Evolutionary conservation across 2,113 vertebrate species (phyloP), one percentile per base, ranked within the genome.

Genomic region (Eptesicus fuscus): DNA sequence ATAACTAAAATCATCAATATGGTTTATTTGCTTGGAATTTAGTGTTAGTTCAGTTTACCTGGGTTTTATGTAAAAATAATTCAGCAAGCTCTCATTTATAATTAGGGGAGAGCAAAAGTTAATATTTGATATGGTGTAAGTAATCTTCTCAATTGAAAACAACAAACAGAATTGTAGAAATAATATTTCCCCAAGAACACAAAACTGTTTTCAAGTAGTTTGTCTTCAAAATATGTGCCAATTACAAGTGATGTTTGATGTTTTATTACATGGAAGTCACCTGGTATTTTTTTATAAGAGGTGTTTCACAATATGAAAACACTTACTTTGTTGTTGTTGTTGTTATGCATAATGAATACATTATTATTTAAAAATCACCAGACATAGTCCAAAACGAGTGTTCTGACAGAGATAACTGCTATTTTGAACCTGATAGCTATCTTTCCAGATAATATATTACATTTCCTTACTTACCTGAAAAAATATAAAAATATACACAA

Each of bases 111-210:
- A 89, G 8, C 7, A 70, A 74, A 83, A 1, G 56, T 67, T 74
- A 87, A 65, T 94, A 59, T 94, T 82, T 92, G 25, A 71, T 85
- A 49, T 16, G 8, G 17, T 80, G 0, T 32, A n/a, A 6, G 13
- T 59, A 35, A 32, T 89, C 56, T 82, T 87, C 28, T 89, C 74
- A 87, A 88, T 86, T 83, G 83, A 90, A 95, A 88, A 77, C 86
- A 4, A 37, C 40, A 83, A 61, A 65, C 13, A 92, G 61, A 40
- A 70, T 37, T 91, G 0, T 63, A 35, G 11, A 83, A 78, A 12
- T 3, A 89, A 85, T 92, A 89, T 71, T 93, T 86, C 71, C 1
- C 12, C 2, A 70, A 84, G 77, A 69, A 76, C 78, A 84, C 14
- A 71, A 74, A 67, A 67, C 37, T 86, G 37, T 80, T 78, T 79